Percentiles rank a stretch among this genome's conserved stretches.
These are phyloP conservation scores for Melipona beecheii DNA, from an alignment of 2,888 invertebrate genomes.

Conservation along the genomic window DNA sequence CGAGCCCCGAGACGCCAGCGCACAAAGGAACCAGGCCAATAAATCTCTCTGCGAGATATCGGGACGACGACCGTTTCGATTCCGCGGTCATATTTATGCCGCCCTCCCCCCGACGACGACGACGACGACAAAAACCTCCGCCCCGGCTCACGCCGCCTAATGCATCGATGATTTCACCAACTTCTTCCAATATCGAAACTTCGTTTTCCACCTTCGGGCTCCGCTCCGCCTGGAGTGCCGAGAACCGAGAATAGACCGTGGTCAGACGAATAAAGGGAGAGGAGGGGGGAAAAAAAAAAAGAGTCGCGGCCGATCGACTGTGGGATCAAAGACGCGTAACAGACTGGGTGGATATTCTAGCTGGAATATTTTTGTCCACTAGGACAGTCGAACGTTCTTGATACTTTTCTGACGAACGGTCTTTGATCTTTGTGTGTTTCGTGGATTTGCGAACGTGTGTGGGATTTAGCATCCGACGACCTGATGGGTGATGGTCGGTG, in stretches of 20 bases:
- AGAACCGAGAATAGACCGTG: neutral
- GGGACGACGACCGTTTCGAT: constrained; percentile 30
- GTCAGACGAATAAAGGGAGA: neutral
- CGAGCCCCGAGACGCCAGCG: neutral
- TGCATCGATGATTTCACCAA: neutral
- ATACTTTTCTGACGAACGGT: too few relatives aligned
- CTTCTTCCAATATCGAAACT: neutral
- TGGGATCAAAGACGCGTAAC: constrained; percentile 20
- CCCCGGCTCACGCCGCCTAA: constrained; percentile 11
- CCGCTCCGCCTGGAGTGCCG: neutral
- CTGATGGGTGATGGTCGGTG: too few relatives aligned
- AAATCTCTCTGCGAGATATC: constrained; percentile 41
- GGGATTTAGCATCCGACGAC: too few relatives aligned
- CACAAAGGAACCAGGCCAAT: constrained; percentile 39
- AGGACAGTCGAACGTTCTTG: too few relatives aligned
- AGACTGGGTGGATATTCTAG: too few relatives aligned
- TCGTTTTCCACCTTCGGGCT: neutral
- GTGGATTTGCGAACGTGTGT: too few relatives aligned
- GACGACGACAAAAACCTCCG: constrained; percentile 10
- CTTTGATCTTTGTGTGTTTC: too few relatives aligned
- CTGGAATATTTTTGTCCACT: too few relatives aligned
- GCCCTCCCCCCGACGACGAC: neutral
- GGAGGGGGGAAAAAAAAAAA: neutral
- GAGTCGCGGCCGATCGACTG: constrained; percentile 13
- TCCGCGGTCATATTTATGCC: constrained; percentile 41